Evolutionary conservation across 2,113 vertebrate species (phyloP).

Genomic region (Urocitellus parryii): DNA sequence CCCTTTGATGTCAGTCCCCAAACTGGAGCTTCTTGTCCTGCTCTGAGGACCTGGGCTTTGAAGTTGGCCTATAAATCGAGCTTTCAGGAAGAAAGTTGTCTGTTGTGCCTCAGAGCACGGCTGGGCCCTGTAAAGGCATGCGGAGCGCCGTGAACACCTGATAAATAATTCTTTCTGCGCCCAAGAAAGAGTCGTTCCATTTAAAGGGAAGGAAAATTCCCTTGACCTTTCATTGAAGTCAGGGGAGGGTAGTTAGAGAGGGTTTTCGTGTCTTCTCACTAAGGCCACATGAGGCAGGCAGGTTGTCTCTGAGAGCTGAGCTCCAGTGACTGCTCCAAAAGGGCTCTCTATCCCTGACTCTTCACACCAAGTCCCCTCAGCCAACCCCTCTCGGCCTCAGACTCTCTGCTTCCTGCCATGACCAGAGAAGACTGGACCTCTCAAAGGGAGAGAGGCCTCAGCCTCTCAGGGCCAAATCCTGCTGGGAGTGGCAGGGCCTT

Average conservation of each 20-base stretch:
- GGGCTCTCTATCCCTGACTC: not conserved
- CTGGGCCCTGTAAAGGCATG: conserved; percentile 83
- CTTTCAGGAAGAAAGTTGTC: conserved; percentile 88
- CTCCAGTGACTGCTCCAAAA: not conserved
- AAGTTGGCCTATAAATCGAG: conserved; percentile 90
- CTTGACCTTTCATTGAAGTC: conserved; percentile 79
- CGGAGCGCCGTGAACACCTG: conserved; percentile 79
- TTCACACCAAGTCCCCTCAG: not conserved
- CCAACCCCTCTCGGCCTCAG: not conserved
- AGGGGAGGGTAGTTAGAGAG: conserved; percentile 3
- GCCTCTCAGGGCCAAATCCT: not conserved
- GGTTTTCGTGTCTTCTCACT: conserved; percentile 60
- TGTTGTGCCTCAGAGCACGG: conserved; percentile 83
- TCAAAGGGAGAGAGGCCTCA: not conserved
- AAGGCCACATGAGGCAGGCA: not conserved
- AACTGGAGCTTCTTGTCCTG: conserved; percentile 79
- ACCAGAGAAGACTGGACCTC: not conserved
- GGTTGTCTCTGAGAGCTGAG: conserved; percentile 22
- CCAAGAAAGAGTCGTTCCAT: conserved; percentile 72
- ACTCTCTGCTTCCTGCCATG: not conserved
- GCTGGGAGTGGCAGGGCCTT: not conserved
- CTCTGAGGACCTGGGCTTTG: conserved; percentile 88
- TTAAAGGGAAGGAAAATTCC: conserved; percentile 79
- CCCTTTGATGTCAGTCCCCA: conserved; percentile 90
- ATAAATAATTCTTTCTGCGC: conserved; percentile 85